Base-by-base conservation (phyloP, 1,140 invertebrate genomes). In the Teleopsis dalmanni region DNA sequence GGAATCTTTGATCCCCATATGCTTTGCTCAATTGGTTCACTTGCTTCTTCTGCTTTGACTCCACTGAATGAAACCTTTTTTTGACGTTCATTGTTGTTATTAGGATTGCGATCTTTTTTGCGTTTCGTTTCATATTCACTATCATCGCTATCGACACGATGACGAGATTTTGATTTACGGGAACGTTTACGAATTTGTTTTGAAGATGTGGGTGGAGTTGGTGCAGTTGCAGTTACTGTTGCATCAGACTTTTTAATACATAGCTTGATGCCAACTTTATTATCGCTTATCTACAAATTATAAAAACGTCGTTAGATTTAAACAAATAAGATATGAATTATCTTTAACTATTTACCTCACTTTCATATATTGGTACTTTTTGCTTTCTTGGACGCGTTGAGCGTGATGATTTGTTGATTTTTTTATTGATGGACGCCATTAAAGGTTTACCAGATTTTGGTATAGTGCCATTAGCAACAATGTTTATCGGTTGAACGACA, bases 191-290 rank as follows among this genome's bases (percentile, higher is more conserved):
- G 72, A 26, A 34, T 57, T 46, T 64, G 51, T 18, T 62, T 63
- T n/a, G n/a, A n/a, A n/a, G n/a, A n/a, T n/a, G n/a, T n/a, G 11
- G 55, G 14, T 25, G 48, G 41, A 31, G 47, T 13, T 2, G 48
- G 35, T 34, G 36, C 10, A 42, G 47, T 21, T 31, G 37, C 18
- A 14, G 13, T 38, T 3, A 50, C 38, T 1, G 52, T 23, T 19
- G 47, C 55, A 38, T 74, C 71, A 8, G 79, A 80, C 62, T 81
- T 81, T 56, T 77, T 78, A 27, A 82, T 82, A 57, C 77, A 73
- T 27, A 82, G 65, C 60, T 81, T 81, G 16, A 82, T 81, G 4
- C 80, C 78, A 53, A 79, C 75, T 54, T 79, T 76, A 57, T 78
- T 76, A 44, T 78, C 77, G 50, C 78, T 78, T 41, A 81, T 80